Evolutionary conservation across 2,797 vertebrate species (phyloP).

Genomic region (Clarias laeviceps): DNA sequence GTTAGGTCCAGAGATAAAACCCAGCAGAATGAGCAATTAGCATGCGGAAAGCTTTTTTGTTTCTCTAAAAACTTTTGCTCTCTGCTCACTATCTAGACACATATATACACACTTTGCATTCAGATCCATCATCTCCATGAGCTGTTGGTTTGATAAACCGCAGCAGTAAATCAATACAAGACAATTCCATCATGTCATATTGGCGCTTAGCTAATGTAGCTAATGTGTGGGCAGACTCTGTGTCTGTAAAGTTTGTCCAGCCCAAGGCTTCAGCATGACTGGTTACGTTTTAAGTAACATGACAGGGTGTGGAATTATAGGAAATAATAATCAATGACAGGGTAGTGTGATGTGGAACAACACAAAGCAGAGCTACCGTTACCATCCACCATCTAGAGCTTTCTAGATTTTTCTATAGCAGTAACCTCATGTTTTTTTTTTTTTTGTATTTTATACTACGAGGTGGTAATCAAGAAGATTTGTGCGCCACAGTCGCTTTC

Average conservation of each 20-base stretch:
- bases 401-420: background rate
- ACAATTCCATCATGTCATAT: conserved; percentile 18
- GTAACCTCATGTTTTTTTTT: background rate
- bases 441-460: background rate
- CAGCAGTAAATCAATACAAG: background rate
- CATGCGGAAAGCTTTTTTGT: background rate
- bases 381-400: too few relatives aligned
- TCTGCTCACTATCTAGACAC: background rate
- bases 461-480: too few relatives aligned
- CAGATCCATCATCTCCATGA: background rate
- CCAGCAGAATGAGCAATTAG: background rate
- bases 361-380: background rate
- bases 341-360: background rate
- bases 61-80: background rate
- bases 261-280: background rate
- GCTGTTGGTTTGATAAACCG: background rate
- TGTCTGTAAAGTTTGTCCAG: background rate
- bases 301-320: background rate
- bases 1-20: background rate
- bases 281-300: background rate
- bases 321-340: background rate
- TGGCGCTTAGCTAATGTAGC: conserved; percentile 6
- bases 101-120: conserved; percentile 14
- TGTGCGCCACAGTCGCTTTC: too few relatives aligned
- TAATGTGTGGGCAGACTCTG: conserved; percentile 2